phyloP scores from a whole-genome alignment of 2,888 invertebrate genomes.

The Deroplatys truncata region DNA sequence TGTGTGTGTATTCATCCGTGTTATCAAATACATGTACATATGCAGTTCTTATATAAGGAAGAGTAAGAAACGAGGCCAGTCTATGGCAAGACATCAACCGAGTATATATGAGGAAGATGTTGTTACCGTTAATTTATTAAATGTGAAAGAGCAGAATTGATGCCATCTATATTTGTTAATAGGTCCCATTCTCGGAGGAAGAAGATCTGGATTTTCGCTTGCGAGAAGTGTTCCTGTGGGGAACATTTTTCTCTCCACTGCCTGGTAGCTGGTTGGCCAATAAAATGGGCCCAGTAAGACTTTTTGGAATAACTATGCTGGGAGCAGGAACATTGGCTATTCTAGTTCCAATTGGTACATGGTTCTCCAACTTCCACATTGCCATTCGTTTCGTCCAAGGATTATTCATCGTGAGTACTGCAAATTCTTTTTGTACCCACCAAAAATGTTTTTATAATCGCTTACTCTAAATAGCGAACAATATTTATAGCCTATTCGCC shows the following conservation, averaged over 20 bases:
- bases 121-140: no score
- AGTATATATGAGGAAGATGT: no score
- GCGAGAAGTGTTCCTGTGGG: conserved; percentile 56
- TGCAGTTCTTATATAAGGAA: no score
- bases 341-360: conserved; percentile 51
- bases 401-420: conserved; percentile 49
- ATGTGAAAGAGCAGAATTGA: no score
- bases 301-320: conserved; percentile 53
- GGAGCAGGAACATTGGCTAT: conserved; percentile 52
- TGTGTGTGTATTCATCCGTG: no score
- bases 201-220: conserved; percentile 53
- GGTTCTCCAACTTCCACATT: conserved; percentile 55
- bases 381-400: conserved; percentile 53
- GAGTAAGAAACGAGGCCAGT: no score
- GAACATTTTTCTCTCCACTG: conserved; percentile 52
- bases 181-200: conserved; percentile 47
- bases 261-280: conserved; percentile 54
- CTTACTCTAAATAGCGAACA: no score
- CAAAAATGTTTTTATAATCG: no score
- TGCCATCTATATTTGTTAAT: neutral
- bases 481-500: no score
- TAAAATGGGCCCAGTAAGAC: conserved; percentile 52
- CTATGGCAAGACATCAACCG: no score
- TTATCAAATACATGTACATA: no score
- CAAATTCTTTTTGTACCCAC: neutral